Percentiles rank a stretch among this genome's conserved stretches.
Conservation (phyloP, 2,797 vertebrate species). For the Taeniopygia guttata region DNA sequence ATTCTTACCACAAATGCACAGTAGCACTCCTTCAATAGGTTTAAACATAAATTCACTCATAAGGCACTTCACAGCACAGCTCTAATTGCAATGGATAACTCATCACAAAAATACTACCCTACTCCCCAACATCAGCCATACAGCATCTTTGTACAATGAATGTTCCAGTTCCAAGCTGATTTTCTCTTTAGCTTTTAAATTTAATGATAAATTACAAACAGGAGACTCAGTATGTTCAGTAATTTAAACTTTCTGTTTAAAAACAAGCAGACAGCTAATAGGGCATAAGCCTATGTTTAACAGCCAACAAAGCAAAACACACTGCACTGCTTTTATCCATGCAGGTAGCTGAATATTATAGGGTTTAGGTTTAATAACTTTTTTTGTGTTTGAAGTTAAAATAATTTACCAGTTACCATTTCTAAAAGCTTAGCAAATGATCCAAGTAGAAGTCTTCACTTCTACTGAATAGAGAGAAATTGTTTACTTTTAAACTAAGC, state of each 20-base stretch:
- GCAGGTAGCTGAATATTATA: background rate
- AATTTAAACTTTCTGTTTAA: background rate
- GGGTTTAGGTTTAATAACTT: background rate
- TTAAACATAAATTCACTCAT: background rate
- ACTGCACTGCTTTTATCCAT: background rate
- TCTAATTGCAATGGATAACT: background rate
- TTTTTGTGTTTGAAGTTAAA: background rate
- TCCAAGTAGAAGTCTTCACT: background rate
- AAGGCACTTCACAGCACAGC: background rate
- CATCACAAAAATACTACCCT: background rate
- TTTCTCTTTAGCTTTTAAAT: background rate
- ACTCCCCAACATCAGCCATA: background rate
- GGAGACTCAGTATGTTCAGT: rapidly evolving
- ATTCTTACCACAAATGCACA: background rate
- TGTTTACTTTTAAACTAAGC: background rate
- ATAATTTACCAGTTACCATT: background rate
- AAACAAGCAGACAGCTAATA: background rate
- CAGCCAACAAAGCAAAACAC: background rate
- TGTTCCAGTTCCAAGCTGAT: background rate
- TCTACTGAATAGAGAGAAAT: background rate
- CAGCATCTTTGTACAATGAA: background rate
- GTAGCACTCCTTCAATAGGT: background rate
- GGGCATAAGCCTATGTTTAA: background rate
- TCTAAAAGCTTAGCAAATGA: background rate
- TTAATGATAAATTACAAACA: background rate